A percentile compares a stretch with the other conserved stretches of the same genome.
phyloP scores from a whole-genome alignment of 1,140 invertebrate genomes.

The Atta texana region DNA sequence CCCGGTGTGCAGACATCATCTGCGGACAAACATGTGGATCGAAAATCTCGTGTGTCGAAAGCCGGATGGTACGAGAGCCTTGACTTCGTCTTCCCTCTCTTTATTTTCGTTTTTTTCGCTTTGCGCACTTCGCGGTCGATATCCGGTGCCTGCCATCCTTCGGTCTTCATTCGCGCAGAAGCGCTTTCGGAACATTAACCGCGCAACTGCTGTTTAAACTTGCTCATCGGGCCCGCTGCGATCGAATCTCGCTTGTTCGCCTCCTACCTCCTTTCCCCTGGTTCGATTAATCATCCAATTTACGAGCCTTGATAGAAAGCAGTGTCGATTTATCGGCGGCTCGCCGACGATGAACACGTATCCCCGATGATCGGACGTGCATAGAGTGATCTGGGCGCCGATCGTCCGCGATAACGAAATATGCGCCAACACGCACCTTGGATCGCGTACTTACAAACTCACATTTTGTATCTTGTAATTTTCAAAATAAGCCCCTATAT shows the following conservation, averaged over 20 bases:
- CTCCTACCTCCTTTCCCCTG: background rate
- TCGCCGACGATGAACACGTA: slow-evolving; percentile 30
- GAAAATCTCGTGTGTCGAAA: slow-evolving; percentile 57
- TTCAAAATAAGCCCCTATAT: background rate
- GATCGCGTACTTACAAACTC: background rate
- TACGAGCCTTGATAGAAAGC: slow-evolving; percentile 53
- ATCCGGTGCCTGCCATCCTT: slow-evolving; percentile 54
- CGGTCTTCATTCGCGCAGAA: slow-evolving; percentile 50
- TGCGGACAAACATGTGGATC: slow-evolving; percentile 57
- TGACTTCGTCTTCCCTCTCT: slow-evolving; percentile 55
- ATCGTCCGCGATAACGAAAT: slow-evolving; percentile 13
- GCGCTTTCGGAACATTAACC: slow-evolving; percentile 56
- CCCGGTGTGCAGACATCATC: slow-evolving; percentile 51
- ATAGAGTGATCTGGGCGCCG: slow-evolving; percentile 25
- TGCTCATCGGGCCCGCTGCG: slow-evolving; percentile 17
- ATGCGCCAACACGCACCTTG: background rate
- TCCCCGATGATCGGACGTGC: slow-evolving; percentile 19
- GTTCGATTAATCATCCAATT: slow-evolving; percentile 57
- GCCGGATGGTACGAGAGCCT: slow-evolving; percentile 57
- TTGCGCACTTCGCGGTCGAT: slow-evolving; percentile 51
- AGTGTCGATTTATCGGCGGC: slow-evolving; percentile 45
- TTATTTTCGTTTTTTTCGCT: slow-evolving; percentile 39
- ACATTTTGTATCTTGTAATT: slow-evolving; percentile 4
- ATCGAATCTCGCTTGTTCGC: slow-evolving; percentile 50
- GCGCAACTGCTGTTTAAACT: slow-evolving; percentile 61